phyloP scores from a whole-genome alignment of 2,888 invertebrate genomes.

The Portevinia maculata region DNA sequence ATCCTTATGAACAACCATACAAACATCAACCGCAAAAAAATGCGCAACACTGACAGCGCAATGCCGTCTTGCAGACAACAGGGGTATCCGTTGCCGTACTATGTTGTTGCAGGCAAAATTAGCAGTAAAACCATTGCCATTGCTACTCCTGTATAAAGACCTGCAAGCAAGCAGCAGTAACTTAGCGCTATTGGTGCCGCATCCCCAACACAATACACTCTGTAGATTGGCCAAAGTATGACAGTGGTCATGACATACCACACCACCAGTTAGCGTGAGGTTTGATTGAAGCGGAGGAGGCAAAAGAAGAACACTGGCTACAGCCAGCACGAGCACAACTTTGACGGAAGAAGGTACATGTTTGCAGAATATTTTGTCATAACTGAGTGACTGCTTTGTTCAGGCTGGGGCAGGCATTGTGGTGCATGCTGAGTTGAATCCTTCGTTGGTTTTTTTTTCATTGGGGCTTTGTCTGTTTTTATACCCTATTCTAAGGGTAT shows the following conservation, averaged over 20 bases:
- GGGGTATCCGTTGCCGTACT: conserved; percentile 24
- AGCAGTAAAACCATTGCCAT: conserved; percentile 63
- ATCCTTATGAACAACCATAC: conserved; percentile 23
- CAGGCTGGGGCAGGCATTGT: conserved; percentile 64
- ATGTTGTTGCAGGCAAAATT: conserved; percentile 67
- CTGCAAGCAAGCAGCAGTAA: conserved; percentile 60
- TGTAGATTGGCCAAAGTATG: conserved; percentile 62
- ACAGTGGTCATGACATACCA: conserved; percentile 68
- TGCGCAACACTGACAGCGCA: conserved; percentile 74
- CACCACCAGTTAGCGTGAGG: conserved; percentile 9
- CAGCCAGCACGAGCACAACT: conserved; percentile 18
- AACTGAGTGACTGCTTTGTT: conserved; percentile 71
- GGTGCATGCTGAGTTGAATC: conserved; percentile 54
- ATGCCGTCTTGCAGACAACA: conserved; percentile 66
- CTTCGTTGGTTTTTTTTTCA: conserved; percentile 21
- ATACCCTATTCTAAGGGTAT: too few species aligned
- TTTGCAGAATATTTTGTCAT: conserved; percentile 73
- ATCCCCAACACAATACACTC: conserved; percentile 61
- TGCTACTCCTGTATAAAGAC: conserved; percentile 12
- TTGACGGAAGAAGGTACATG: conserved; percentile 65
- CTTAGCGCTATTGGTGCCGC: conserved; percentile 70
- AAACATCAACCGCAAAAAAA: conserved; percentile 67
- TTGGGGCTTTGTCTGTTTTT: conserved; percentile 12
- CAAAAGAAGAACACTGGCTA: not conserved
- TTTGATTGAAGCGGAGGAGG: conserved; percentile 1